Base-by-base conservation (phyloP, 2,888 invertebrate species). In the Nephrocerus scutellatus region DNA sequence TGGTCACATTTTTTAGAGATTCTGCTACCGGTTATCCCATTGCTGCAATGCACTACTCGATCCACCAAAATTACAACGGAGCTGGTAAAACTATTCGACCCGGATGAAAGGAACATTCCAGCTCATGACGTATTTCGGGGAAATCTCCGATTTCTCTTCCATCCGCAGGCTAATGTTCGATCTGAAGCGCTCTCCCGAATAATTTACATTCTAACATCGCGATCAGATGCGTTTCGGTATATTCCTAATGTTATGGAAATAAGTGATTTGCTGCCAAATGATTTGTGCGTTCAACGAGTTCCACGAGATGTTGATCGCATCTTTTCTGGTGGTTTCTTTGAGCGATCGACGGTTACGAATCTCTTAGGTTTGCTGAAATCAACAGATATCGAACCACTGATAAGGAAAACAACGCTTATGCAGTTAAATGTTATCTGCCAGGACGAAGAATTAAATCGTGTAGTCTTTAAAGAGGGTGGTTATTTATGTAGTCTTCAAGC, bases 341-440 rank as follows among this genome's bases (percentile, higher is more conserved):
- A 54, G 16, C 31, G 46, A n/a, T 22, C 37, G 15, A 36, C 43
- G 6, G 29, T 43, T 2, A 12, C 21, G 7, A 53, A 59, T 19
- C 40, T 68, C 13, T n/a, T 64, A 3, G 52, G 55, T 5, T 35
- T 68, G 24, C 41, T 68, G 10, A 48, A 55, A 10, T 50, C 56
- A 6, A 41, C 50, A 6, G 60, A 62, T 34, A 41, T 65, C 3
- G 60, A 61, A 21, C 57, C 62, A 2, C 32, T 53, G 10, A 59
- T 66, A 29, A 54, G 63, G 6, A 63, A 62, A 41, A 62, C 65
- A 0, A 51, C 63, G 1, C 44, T 63, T 4, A 51, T 56, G 42
- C 65, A 68, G 41, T 38, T 64, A 6, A 64, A 63, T 45, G 54
- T 61, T 3, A 44, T 67, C 43, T 56, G 63, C 4, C 56, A 55